Evolutionary conservation across 1,140 invertebrate species (phyloP), one percentile per base, ranked within the genome.

Genomic region (Bradysia coprophila): DNA sequence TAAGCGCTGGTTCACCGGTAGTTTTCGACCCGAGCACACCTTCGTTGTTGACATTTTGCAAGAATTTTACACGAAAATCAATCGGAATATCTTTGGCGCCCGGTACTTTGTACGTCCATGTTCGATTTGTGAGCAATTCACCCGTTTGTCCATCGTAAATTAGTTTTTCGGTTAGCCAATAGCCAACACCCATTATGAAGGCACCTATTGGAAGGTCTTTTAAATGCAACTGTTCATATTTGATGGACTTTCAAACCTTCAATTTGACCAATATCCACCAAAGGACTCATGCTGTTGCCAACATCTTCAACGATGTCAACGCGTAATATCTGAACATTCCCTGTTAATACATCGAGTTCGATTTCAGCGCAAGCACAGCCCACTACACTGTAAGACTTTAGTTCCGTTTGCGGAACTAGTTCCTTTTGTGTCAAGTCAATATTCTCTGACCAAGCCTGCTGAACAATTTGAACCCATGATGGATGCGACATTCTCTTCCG

Each of bases 141-240:
- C 82, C 86, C n/a, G 75, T 76, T 24, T 68, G 50, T 13, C 64
- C 56, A 52, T 82, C 67, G 46, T 71, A 76, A 0, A 74, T 64
- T 21, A 84, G 52, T 42, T 81, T 64, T 57, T 92, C 87, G 3
- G 58, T 66, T 1, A 78, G 75, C 66, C 73, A 85, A 52, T 83
- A 80, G 23, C 88, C 86, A 2, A 85, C 46, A 2, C 85, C 88
- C 81, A 90, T 88, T 2, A 88, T 64, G 53, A 85, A 85, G 2
- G 80, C 80, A n/a, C 85, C 88, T 67, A 5, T n/a, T 9, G 6
- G 18, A 36, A 6, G 18, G 18, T 9, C 11, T 15, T 36, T 36
- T 36, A 15, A 6, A 15, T 36, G 18, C 6, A 36, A 36, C 5
- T 15, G 18, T 15, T n/a, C 5, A 36, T 9, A 16, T n/a, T 15